Percentiles rank a stretch among this genome's conserved stretches.
These are phyloP conservation scores for Pipra filicauda DNA, from an alignment of 2,113 vertebrate species.

Conservation along the genomic window DNA sequence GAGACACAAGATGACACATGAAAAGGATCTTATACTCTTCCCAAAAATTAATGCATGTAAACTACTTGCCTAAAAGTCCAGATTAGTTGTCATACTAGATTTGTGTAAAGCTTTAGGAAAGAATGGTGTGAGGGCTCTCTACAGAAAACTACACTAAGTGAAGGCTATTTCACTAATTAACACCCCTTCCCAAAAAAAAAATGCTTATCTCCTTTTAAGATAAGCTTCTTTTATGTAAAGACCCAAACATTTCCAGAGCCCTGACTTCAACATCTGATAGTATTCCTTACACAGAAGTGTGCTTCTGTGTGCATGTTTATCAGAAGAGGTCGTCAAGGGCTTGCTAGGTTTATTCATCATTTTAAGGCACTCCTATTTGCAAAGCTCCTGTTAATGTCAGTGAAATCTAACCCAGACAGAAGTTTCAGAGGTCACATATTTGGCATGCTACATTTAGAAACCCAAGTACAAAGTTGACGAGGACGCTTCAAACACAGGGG, in stretches of 20 bases:
- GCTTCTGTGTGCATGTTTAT: constrained; percentile 22
- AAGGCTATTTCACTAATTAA: constrained; percentile 59
- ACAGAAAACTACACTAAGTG: constrained; percentile 33
- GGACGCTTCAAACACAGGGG: constrained; percentile 49
- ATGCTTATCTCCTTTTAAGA: constrained; percentile 18
- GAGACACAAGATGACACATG: background rate
- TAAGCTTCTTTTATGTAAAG: constrained; percentile 8
- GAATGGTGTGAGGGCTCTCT: constrained; percentile 47
- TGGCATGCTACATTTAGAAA: constrained; percentile 66
- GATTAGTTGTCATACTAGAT: background rate
- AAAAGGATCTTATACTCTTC: background rate
- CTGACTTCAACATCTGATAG: constrained; percentile 2
- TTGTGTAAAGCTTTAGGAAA: constrained; percentile 38
- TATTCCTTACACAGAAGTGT: constrained; percentile 27
- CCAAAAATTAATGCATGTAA: constrained; percentile 13
- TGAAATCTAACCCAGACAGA: constrained; percentile 61
- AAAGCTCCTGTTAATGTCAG: constrained; percentile 69
- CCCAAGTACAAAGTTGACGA: constrained; percentile 65
- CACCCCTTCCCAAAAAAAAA: constrained; percentile 23
- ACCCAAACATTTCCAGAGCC: constrained; percentile 5
- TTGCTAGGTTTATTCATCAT: constrained; percentile 55
- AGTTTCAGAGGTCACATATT: constrained; percentile 71
- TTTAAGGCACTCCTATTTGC: constrained; percentile 44
- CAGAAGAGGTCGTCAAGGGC: constrained; percentile 53
- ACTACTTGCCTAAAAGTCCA: constrained; percentile 62